A percentile compares a stretch with the other conserved stretches of the same genome.
These are phyloP conservation scores for Sebastolobus alascanus DNA, from an alignment of 2,797 vertebrate species.

Conservation along the genomic window DNA sequence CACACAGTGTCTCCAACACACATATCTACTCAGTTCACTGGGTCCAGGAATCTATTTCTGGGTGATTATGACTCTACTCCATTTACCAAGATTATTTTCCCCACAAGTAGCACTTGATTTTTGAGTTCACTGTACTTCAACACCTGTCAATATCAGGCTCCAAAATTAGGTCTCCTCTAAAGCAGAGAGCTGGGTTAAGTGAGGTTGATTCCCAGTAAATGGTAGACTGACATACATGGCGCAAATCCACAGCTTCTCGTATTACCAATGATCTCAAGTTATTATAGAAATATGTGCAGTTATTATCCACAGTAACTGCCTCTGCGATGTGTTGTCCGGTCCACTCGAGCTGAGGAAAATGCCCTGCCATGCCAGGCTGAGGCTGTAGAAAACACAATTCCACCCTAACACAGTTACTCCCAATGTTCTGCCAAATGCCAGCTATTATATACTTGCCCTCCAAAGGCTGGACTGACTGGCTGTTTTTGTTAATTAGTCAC, in stretches of 20 bases:
- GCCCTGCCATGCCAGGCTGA: constrained; percentile 63
- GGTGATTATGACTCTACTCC: background rate
- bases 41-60: background rate
- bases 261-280: constrained; percentile 57
- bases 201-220: constrained; percentile 24
- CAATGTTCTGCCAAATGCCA: constrained; percentile 76
- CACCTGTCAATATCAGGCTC: constrained; percentile 34
- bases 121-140: constrained; percentile 10
- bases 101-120: background rate
- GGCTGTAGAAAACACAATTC: constrained; percentile 72
- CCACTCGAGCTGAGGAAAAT: constrained; percentile 67
- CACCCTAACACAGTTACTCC: constrained; percentile 69
- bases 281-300: constrained; percentile 62
- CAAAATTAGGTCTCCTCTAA: constrained; percentile 17
- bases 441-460: constrained; percentile 71
- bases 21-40: background rate
- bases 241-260: constrained; percentile 46
- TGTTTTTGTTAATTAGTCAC: constrained; percentile 64
- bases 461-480: constrained; percentile 40
- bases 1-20: background rate
- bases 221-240: constrained; percentile 50
- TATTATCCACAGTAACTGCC: constrained; percentile 57
- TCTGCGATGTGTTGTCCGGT: constrained; percentile 58
- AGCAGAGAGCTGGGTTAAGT: constrained; percentile 41
- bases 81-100: background rate